phyloP scores from a whole-genome alignment of 2,113 vertebrate genomes.

The Phaethon lepturus region DNA sequence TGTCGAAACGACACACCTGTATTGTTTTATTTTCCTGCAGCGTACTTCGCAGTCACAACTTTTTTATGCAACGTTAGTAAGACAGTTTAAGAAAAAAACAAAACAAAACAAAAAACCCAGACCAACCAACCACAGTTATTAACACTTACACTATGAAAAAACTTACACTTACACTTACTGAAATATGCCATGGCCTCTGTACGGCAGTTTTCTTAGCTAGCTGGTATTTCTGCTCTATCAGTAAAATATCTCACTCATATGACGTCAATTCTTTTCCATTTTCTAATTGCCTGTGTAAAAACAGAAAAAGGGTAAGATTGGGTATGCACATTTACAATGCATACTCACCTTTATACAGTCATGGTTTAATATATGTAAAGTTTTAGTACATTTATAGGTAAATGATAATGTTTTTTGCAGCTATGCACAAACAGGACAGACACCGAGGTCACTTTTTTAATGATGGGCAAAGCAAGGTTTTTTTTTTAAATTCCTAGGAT shows the following conservation, averaged over 20 bases:
- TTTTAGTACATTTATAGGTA: not conserved
- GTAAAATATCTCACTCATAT: not conserved
- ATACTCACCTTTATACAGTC: not conserved
- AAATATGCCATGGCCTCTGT: not conserved
- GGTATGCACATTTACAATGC: not conserved
- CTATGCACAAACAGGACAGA: not conserved
- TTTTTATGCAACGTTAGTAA: not conserved
- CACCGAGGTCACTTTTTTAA: not conserved
- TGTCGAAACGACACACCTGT: not conserved
- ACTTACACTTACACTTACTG: not conserved
- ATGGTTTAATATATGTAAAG: not conserved
- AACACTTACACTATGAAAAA: not conserved
- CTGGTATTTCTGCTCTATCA: not conserved
- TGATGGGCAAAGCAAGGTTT: not conserved
- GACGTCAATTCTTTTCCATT: not conserved
- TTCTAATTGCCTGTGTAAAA: not conserved
- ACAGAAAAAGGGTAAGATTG: not conserved
- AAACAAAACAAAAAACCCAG: too few species aligned
- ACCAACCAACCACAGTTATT: not conserved
- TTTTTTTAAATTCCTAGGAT: not conserved
- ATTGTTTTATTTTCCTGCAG: not conserved
- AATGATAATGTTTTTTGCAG: not conserved
- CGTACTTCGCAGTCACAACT: not conserved
- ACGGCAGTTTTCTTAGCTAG: not conserved
- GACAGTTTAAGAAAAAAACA: not conserved